Percentiles rank a stretch among this genome's conserved stretches.
Conservation (phyloP, 2,113 vertebrate species). For the Myrmecophaga tridactyla region DNA sequence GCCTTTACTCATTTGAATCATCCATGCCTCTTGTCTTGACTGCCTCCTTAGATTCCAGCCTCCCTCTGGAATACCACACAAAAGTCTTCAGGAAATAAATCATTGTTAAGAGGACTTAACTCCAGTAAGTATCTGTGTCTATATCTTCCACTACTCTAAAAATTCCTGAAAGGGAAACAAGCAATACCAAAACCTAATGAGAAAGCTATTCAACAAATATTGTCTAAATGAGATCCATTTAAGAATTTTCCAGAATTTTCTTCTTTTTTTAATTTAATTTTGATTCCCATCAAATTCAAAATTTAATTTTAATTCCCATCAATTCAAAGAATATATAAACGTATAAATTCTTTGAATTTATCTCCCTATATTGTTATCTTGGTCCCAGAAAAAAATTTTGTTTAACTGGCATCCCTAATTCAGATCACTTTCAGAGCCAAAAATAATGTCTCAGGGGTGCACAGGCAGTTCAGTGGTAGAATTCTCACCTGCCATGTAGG, state of each 20-base stretch:
- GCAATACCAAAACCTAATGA: not conserved
- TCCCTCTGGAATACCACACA: not conserved
- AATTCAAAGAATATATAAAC: too few relatives aligned
- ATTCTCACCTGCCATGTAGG: too few relatives aligned
- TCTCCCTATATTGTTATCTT: not conserved
- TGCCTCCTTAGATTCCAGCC: not conserved
- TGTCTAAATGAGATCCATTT: not conserved
- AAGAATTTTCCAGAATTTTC: not conserved
- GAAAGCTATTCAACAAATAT: not conserved
- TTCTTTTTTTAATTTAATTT: not conserved
- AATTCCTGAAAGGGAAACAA: not conserved
- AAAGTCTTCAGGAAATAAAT: not conserved
- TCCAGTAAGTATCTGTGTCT: not conserved
- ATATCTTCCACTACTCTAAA: not conserved
- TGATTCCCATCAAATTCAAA: not conserved
- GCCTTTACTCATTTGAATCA: not conserved
- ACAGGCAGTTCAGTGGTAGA: too few relatives aligned
- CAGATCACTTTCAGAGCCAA: not conserved
- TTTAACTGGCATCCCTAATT: constrained; percentile 39
- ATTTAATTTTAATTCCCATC: not conserved
- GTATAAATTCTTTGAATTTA: not conserved
- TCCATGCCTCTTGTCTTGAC: not conserved
- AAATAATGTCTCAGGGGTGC: too few relatives aligned
- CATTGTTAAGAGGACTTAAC: not conserved
- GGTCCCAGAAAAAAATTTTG: constrained; percentile 37